Evolutionary conservation across 2,797 vertebrate species (phyloP).

Genomic region (Hoplostethus mediterraneus): DNA sequence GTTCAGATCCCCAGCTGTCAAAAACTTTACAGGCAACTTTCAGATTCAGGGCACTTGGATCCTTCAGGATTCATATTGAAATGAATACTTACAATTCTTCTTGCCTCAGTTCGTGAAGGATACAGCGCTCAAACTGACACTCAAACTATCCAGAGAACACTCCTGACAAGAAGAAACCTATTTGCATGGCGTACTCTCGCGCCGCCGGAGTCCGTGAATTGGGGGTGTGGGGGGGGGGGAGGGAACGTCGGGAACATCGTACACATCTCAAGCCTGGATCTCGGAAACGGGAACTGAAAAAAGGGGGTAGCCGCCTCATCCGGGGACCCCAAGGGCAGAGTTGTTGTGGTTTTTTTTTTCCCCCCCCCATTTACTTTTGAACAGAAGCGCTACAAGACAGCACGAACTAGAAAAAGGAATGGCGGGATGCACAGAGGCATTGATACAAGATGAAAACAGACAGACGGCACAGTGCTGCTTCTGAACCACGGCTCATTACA

Average conservation of each 20-base stretch:
- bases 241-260: conserved; percentile 29
- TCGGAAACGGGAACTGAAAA: conserved; percentile 47
- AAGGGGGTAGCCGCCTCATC: conserved; percentile 24
- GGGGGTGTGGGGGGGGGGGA: conserved; percentile 11
- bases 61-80: conserved; percentile 26
- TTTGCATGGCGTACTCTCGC: conserved; percentile 59
- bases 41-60: conserved; percentile 26
- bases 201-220: conserved; percentile 20
- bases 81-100: conserved; percentile 39
- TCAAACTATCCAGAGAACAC: conserved; percentile 34
- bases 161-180: conserved; percentile 45
- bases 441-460: conserved; percentile 56
- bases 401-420: conserved; percentile 47
- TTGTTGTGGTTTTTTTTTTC: neutral
- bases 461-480: conserved; percentile 52
- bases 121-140: conserved; percentile 12
- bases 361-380: conserved; percentile 12
- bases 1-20: conserved; percentile 13
- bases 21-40: conserved; percentile 36
- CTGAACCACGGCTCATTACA: conserved; percentile 75
- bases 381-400: conserved; percentile 50
- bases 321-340: conserved; percentile 16
- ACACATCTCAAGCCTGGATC: conserved; percentile 33
- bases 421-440: conserved; percentile 43
- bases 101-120: conserved; percentile 1